Evolutionary conservation across 2,797 vertebrate genomes (phyloP), one percentile per base, ranked within the genome.

Genomic region (Schizopygopsis malacanthus): DNA sequence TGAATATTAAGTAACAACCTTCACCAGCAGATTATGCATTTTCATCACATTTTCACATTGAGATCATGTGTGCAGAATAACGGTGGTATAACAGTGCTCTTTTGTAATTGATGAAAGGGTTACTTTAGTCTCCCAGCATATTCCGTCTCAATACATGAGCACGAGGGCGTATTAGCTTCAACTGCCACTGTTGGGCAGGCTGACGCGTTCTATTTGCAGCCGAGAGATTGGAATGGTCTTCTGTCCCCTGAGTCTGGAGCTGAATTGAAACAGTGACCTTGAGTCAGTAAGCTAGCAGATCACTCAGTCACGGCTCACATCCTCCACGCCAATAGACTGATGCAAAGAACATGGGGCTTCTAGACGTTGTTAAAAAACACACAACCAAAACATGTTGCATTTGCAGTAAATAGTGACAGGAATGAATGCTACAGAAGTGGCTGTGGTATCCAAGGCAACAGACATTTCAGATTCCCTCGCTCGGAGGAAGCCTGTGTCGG

Each of bases 371-470:
- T 52, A 3, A 22, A 85, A 78, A 45, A 52, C 47, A 54, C 54
- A 15, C 11, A 65, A 65, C 11, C n/a, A 12, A 85, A 84, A 80
- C 69, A 77, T 77, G 56, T 71, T 39, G 22, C 52, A 71, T 22
- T 45, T 61, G 6, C 37, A 45, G 59, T 59, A 47, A 79, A 69
- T 63, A 76, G 63, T 43, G n/a, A 45, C 70, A 47, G 83, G 70
- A 50, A 50, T n/a, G 15, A 76, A 84, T 33, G 22, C 69, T 54
- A 45, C 47, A 41, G 84, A 45, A 72, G 83, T 88, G 85, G 69
- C 83, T 70, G 72, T 63, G 81, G 94, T 94, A 91, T 93, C 92
- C 93, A 94, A 90, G 94, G 93, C 93, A 94, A 94, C 93, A 93
- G 92, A 94, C 92, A 91, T 93, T 94, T 93, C 89, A 88, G 91